Percentiles rank a stretch among this genome's conserved stretches.
These are phyloP conservation scores for Indicator indicator DNA, from an alignment of 2,113 vertebrate species.

Conservation along the genomic window DNA sequence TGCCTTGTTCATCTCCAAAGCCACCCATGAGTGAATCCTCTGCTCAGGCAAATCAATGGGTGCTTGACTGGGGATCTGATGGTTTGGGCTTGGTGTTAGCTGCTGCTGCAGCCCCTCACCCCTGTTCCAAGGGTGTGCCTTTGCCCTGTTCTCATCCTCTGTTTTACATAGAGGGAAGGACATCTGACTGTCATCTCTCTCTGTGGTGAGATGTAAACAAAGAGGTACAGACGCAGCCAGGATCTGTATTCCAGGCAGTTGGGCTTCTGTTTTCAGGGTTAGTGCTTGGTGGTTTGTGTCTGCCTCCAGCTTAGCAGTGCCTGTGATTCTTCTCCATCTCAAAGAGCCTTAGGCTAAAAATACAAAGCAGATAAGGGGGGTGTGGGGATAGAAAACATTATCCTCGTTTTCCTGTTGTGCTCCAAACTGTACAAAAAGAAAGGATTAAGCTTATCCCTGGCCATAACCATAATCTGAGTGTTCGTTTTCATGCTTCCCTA, in stretches of 20 bases:
- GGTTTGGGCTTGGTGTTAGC: background rate
- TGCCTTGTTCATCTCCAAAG: background rate
- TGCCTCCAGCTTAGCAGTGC: background rate
- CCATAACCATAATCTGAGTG: background rate
- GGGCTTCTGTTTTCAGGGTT: background rate
- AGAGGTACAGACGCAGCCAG: background rate
- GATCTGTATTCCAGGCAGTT: background rate
- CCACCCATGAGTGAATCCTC: background rate
- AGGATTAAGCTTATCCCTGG: constrained; percentile 24
- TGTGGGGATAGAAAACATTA: background rate
- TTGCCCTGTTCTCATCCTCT: background rate
- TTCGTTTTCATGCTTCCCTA: background rate
- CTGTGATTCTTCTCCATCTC: background rate
- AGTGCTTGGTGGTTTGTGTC: background rate
- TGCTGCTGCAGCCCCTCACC: background rate
- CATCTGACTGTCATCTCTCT: background rate
- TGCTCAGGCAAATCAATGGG: background rate
- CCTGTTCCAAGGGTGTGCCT: fast-evolving
- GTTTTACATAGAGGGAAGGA: background rate
- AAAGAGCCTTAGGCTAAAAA: background rate
- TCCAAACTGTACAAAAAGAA: background rate
- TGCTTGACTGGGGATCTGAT: background rate
- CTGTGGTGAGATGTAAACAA: background rate
- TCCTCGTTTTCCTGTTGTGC: background rate
- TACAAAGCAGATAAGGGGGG: background rate